Percentiles rank a stretch among this genome's conserved stretches.
These are phyloP conservation scores for Rhinatrema bivittatum DNA, from an alignment of 2,797 vertebrate species.

Conservation along the genomic window DNA sequence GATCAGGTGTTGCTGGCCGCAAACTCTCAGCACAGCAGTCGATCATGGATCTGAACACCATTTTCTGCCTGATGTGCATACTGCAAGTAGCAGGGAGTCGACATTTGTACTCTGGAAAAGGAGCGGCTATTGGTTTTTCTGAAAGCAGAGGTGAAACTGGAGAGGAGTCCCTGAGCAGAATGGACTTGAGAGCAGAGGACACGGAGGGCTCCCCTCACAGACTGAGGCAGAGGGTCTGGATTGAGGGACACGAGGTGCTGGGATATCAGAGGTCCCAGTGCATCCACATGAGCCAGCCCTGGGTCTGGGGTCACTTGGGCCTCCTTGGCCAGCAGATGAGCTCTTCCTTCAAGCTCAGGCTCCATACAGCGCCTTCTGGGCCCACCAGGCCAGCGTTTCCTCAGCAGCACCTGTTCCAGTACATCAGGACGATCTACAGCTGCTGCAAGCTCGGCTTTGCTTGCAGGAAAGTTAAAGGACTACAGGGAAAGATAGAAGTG, in stretches of 20 bases:
- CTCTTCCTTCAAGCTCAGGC: constrained; percentile 35
- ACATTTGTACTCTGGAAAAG: neutral
- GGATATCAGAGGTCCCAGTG: constrained; percentile 41
- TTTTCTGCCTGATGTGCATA: neutral
- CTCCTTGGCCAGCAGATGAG: constrained; percentile 1
- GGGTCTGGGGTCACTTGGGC: constrained; percentile 40
- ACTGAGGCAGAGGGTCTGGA: neutral
- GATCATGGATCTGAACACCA: neutral
- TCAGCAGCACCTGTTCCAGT: constrained; percentile 54
- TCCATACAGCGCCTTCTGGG: constrained; percentile 22
- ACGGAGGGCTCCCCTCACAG: neutral
- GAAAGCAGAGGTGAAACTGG: neutral
- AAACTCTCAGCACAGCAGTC: neutral
- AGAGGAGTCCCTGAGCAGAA: neutral
- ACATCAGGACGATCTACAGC: constrained; percentile 56
- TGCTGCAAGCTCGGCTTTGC: constrained; percentile 60
- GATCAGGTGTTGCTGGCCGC: neutral
- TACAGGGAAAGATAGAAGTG: constrained; percentile 60
- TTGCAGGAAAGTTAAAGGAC: constrained; percentile 60
- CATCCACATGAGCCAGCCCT: constrained; percentile 42
- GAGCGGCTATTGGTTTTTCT: neutral
- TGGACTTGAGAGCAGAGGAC: constrained; percentile 2
- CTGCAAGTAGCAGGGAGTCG: constrained; percentile 4
- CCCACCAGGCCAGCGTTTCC: constrained; percentile 49
- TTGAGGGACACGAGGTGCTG: constrained; percentile 1